Base-by-base conservation (phyloP, 2,113 vertebrate genomes). In the Corydoras sp. region DNA sequence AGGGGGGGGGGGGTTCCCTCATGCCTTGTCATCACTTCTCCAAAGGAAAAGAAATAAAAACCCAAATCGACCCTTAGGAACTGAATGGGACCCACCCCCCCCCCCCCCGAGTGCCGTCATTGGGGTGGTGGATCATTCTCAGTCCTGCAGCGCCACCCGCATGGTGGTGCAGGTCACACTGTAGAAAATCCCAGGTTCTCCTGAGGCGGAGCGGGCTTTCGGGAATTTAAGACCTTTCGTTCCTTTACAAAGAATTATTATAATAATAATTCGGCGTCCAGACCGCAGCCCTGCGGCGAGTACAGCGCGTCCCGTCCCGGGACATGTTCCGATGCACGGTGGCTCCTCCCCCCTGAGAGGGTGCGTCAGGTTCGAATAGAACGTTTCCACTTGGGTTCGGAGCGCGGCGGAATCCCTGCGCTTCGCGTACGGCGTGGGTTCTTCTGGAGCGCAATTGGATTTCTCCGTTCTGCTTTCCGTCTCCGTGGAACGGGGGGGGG, bases 351-450 rank as follows among this genome's bases (percentile, higher is more conserved):
- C 54, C 68, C 59, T 30, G 63, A n/a, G 62, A 72, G 53, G 50
- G 29, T 55, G 3, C 66, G 65, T 75, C 69, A 62, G 73, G 65
- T 72, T 80, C 60, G 61, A 65, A 15, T 67, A 63, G 71, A 62
- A 78, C 67, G 58, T 80, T 77, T 77, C 65, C 79, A 76, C 58
- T 60, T 32, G 30, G 31, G 69, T 70, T 63, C 18, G 58, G 70
- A 3, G 60, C 13, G 62, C 66, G 69, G 67, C 72, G 75, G 62
- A 68, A n/a, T 60, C 32, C 13, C 9, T 49, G 10, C 58, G 8
- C 49, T 3, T 18, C 56, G 49, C 60, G 68, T 69, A 60, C 50
- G 49, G 30, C n/a, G 24, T 30, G 56, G 35, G 60, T 69, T 43
- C 49, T 58, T 68, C 31, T 24, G 58, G 43, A 60, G 58, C 18